Conservation (phyloP, 2,113 vertebrate species). For the Microcebus griseorufus region DNA sequence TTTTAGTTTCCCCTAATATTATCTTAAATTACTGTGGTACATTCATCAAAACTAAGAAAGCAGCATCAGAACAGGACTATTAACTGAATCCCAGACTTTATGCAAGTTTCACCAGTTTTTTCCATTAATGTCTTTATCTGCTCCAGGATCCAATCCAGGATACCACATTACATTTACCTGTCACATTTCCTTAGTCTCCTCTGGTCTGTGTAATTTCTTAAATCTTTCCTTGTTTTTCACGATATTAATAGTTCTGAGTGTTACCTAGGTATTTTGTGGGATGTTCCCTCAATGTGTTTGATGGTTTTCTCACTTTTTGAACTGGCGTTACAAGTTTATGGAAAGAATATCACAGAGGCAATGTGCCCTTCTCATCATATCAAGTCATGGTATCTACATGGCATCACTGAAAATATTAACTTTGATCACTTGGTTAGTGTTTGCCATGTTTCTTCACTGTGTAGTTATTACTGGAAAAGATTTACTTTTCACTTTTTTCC, state of each 20-base stretch:
- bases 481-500: not conserved
- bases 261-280: not conserved
- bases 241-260: not conserved
- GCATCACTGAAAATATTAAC: not conserved
- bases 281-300: not conserved
- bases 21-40: not conserved
- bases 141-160: not conserved
- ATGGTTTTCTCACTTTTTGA: not conserved
- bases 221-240: not conserved
- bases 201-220: not conserved
- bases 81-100: not conserved
- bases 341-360: not conserved
- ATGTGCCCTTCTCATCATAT: not conserved
- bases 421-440: not conserved
- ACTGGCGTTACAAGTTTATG: not conserved
- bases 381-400: not conserved
- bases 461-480: not conserved
- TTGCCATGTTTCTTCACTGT: not conserved
- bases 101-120: not conserved
- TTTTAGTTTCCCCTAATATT: not conserved
- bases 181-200: not conserved
- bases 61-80: not conserved
- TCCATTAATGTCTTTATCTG: not conserved
- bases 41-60: not conserved
- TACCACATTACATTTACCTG: not conserved